Evolutionary conservation across 1,140 invertebrate genomes (phyloP).

Genomic region (Semibalanus balanoides): DNA sequence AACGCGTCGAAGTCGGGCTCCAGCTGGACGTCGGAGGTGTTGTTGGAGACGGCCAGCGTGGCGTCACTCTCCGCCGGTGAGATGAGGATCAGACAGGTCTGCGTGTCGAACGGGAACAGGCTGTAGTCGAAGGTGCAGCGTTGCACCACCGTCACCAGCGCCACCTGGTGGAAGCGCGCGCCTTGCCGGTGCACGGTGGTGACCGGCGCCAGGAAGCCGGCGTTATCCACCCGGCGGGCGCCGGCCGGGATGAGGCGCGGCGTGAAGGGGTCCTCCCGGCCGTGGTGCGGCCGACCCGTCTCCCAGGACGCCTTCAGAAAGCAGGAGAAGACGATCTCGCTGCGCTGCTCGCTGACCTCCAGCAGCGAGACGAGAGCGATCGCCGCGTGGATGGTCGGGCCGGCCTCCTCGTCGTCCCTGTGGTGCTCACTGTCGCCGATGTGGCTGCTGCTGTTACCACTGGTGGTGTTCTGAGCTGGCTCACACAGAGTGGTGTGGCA

Average conservation of each 20-base stretch:
- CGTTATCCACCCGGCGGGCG: not conserved
- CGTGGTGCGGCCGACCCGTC: not conserved
- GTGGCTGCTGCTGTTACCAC: too few relatives aligned
- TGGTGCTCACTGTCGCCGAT: too few relatives aligned
- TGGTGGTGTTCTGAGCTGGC: too few relatives aligned
- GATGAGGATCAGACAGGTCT: not conserved
- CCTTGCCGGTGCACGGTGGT: not conserved
- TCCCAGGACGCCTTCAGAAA: not conserved
- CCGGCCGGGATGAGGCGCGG: not conserved
- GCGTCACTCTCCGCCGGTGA: not conserved
- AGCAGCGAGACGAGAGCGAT: not conserved
- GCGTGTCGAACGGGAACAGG: not conserved
- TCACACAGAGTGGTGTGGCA: too few relatives aligned
- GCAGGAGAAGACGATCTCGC: not conserved
- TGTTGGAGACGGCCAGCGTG: not conserved
- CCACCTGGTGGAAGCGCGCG: not conserved
- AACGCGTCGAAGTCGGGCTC: not conserved
- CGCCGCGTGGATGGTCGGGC: not conserved
- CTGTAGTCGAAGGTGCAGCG: not conserved
- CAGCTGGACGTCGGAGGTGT: not conserved
- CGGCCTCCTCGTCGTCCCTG: too few relatives aligned
- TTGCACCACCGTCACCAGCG: not conserved
- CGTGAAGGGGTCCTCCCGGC: not conserved
- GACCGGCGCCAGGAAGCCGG: not conserved
- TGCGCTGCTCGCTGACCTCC: not conserved